phyloP scores from a whole-genome alignment of 2,888 invertebrate species.

The Orthonevra nobilis region DNA sequence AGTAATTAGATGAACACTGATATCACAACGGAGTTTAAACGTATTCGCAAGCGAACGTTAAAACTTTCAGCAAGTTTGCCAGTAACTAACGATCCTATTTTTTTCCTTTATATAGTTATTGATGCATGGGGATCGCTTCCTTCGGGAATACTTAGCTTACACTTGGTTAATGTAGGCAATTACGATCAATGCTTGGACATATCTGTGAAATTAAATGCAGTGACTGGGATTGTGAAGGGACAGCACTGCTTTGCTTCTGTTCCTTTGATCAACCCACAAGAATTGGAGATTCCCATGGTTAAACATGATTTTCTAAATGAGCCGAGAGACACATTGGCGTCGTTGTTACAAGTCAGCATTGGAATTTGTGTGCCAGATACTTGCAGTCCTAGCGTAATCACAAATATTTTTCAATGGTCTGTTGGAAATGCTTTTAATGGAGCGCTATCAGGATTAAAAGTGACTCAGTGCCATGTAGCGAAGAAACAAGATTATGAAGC shows the following conservation, averaged over 20 bases:
- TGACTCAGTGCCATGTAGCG: neutral
- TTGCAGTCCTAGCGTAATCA: constrained; percentile 43
- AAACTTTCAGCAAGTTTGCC: neutral
- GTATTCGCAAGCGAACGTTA: no score
- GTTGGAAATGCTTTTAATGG: constrained; percentile 29
- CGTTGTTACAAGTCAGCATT: neutral
- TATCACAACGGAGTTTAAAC: constrained; percentile 1
- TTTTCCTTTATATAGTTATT: constrained; percentile 72
- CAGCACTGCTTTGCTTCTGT: constrained; percentile 73
- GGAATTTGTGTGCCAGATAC: constrained; percentile 68
- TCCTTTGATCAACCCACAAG: constrained; percentile 3
- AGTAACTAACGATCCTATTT: neutral
- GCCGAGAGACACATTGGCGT: no score
- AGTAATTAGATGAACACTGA: neutral
- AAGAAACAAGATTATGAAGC: constrained; percentile 1
- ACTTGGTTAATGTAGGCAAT: constrained; percentile 74
- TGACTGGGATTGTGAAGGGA: constrained; percentile 71
- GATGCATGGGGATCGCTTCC: constrained; percentile 76
- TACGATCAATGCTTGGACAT: constrained; percentile 75
- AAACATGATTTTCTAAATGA: no score
- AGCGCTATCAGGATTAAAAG: constrained; percentile 13
- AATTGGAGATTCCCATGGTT: no score
- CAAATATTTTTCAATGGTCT: constrained; percentile 29
- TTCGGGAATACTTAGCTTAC: constrained; percentile 74
- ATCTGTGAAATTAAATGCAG: constrained; percentile 16